Evolutionary conservation across 2,113 vertebrate species (phyloP).

Genomic region (Smithornis capensis): DNA sequence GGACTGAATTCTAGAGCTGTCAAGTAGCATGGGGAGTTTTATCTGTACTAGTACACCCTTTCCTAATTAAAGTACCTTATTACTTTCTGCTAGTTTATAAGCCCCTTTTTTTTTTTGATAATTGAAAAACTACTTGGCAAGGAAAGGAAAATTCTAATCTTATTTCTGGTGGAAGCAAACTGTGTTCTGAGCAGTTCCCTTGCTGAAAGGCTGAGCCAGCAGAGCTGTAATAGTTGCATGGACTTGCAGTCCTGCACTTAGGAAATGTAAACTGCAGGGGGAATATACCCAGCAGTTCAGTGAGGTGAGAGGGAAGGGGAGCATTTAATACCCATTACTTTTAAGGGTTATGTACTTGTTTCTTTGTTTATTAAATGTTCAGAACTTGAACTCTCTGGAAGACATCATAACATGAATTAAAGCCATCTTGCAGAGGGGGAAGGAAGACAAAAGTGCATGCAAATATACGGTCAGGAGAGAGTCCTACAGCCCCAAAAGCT

Average conservation of each 20-base stretch:
- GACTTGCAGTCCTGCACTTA: not conserved
- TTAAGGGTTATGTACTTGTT: not conserved
- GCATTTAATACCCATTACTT: not conserved
- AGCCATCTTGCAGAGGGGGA: not conserved
- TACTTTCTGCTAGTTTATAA: constrained; percentile 19
- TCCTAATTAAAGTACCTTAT: constrained; percentile 39
- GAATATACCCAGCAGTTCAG: not conserved
- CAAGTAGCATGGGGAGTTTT: constrained; percentile 26
- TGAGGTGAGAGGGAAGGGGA: not conserved
- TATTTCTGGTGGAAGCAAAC: not conserved
- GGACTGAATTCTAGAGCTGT: not conserved
- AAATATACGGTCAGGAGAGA: not conserved
- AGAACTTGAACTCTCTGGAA: not conserved
- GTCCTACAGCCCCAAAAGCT: not conserved
- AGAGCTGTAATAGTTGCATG: not conserved
- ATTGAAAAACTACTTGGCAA: constrained; percentile 19
- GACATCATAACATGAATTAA: not conserved
- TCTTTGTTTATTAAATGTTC: not conserved
- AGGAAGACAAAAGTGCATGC: not conserved
- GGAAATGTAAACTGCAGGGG: not conserved
- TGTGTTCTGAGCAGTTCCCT: not conserved
- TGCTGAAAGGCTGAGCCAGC: not conserved
- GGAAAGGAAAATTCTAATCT: not conserved
- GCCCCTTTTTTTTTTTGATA: not conserved
- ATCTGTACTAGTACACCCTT: constrained; percentile 1